Percentiles rank a stretch among this genome's conserved stretches.
Evolutionary conservation across 2,113 vertebrate species (phyloP).

Genomic region (Benitochromis conjunctus): DNA sequence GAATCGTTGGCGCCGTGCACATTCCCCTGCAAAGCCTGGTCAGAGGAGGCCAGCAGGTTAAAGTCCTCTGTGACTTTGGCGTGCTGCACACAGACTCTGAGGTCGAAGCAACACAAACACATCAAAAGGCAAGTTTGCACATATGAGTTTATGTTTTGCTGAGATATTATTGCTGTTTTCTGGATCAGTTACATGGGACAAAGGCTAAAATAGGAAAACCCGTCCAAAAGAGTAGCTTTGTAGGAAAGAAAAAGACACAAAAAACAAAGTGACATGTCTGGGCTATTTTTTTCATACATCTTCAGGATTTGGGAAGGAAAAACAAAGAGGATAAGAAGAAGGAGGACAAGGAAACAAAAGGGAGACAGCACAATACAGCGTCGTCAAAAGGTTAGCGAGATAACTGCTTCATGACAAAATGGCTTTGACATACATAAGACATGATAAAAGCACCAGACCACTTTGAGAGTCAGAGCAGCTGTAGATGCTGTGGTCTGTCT

Average conservation of each 20-base stretch:
- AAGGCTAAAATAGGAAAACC: not conserved
- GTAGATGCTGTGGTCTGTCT: not conserved
- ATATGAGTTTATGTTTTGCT: not conserved
- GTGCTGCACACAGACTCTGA: not conserved
- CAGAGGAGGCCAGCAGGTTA: slow-evolving; percentile 32
- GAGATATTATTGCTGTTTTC: not conserved
- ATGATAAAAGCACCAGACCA: not conserved
- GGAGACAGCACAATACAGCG: not conserved
- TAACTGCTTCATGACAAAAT: not conserved
- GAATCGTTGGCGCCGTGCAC: slow-evolving; percentile 48
- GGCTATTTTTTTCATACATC: not conserved
- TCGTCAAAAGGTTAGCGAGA: slow-evolving; percentile 57
- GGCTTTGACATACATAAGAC: not conserved
- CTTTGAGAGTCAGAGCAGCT: not conserved
- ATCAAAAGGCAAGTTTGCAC: slow-evolving; percentile 16
- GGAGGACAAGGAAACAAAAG: slow-evolving; percentile 44
- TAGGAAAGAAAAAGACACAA: not conserved
- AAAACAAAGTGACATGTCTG: not conserved
- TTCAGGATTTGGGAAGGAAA: slow-evolving; percentile 60
- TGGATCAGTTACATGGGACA: not conserved
- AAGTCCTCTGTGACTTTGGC: slow-evolving; percentile 71
- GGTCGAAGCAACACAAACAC: not conserved
- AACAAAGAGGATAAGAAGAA: slow-evolving; percentile 63
- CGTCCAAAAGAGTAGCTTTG: not conserved
- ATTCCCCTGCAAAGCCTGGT: slow-evolving; percentile 68